A percentile compares a stretch with the other conserved stretches of the same genome.
Evolutionary conservation across 2,797 vertebrate species (phyloP).

Genomic region (Gouania willdenowi): DNA sequence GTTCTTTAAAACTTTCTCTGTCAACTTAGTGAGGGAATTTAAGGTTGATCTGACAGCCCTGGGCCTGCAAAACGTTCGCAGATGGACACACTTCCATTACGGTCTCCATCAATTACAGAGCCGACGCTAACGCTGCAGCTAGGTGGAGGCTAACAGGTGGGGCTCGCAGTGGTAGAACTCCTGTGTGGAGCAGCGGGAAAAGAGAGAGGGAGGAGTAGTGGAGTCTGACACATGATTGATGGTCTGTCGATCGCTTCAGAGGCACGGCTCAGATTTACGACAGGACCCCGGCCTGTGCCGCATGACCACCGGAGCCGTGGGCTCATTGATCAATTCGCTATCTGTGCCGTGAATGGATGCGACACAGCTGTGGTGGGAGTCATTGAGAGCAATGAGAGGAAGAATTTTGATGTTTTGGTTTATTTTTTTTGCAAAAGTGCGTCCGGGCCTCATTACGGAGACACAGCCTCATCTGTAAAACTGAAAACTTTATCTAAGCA

Average conservation of each 20-base stretch:
- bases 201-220: conserved; percentile 46
- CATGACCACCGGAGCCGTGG: conserved; percentile 31
- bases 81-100: conserved; percentile 41
- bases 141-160: conserved; percentile 48
- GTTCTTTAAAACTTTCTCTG: conserved; percentile 24
- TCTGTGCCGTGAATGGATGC: conserved; percentile 53
- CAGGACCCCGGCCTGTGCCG: conserved; percentile 35
- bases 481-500: conserved; percentile 2
- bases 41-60: conserved; percentile 47
- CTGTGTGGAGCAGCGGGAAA: conserved; percentile 18
- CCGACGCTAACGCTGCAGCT: conserved; percentile 28
- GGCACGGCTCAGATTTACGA: conserved; percentile 62
- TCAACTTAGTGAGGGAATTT: conserved; percentile 32
- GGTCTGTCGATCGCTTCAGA: conserved; percentile 67
- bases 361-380: conserved; percentile 66
- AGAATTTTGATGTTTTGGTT: conserved; percentile 22
- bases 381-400: conserved; percentile 55
- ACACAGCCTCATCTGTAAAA: conserved; percentile 18
- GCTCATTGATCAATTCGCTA: conserved; percentile 67
- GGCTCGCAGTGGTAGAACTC: conserved; percentile 8
- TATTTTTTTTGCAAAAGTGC: conserved; percentile 7
- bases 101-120: conserved; percentile 44
- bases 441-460: conserved; percentile 25
- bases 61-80: conserved; percentile 28
- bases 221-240: conserved; percentile 62